Conservation (phyloP, 2,888 invertebrate genomes). For the Stenodema calcarata region DNA sequence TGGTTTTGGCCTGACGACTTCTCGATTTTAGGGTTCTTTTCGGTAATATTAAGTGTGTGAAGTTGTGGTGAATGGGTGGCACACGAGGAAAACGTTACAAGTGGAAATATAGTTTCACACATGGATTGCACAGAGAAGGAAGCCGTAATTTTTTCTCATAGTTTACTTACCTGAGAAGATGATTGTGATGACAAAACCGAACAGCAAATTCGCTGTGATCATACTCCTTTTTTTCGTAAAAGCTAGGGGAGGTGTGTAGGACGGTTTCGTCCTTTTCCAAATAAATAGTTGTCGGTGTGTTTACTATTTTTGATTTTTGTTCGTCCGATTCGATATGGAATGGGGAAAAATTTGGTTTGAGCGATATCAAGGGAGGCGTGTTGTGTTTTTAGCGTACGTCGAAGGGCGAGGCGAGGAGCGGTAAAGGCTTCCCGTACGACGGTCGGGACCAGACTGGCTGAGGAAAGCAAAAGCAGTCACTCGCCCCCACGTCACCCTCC, state of each 20-base stretch:
- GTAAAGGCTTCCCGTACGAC: slow-evolving; percentile 16
- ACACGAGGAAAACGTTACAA: too few species aligned
- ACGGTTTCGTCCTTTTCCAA: not conserved
- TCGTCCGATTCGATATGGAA: not conserved
- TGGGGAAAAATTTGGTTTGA: not conserved
- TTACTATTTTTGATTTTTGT: not conserved
- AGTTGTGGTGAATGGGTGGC: too few species aligned
- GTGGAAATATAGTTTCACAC: not conserved
- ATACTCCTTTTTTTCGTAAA: slow-evolving; percentile 18
- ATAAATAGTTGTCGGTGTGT: not conserved
- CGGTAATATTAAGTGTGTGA: too few species aligned
- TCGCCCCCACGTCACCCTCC: not conserved
- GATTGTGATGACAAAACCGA: slow-evolving; percentile 35
- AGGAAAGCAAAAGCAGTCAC: not conserved
- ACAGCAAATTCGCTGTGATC: slow-evolving; percentile 35
- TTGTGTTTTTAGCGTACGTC: slow-evolving; percentile 23
- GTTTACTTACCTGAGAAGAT: slow-evolving; percentile 30
- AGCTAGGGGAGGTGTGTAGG: not conserved
- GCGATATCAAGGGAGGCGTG: not conserved
- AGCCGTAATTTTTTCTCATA: not conserved
- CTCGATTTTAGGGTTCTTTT: too few species aligned
- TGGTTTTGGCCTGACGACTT: too few species aligned
- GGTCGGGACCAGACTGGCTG: slow-evolving; percentile 34
- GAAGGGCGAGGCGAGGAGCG: not conserved
- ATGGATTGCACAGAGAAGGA: not conserved